phyloP scores from a whole-genome alignment of 2,113 vertebrate species.

The Puntigrus tetrazona region DNA sequence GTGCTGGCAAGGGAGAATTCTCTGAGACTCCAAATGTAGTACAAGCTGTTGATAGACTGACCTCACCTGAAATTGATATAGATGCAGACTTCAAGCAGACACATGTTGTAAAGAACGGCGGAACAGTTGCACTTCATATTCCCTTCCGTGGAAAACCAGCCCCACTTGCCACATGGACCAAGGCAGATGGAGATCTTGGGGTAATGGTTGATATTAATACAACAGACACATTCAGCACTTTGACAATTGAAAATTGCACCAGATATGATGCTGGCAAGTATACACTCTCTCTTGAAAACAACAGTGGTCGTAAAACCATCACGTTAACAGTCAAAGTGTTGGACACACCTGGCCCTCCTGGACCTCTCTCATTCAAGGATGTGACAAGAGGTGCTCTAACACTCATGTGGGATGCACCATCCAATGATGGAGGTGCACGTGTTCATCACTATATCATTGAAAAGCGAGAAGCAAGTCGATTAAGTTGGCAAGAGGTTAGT shows the following conservation, averaged over 20 bases:
- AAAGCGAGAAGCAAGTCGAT: constrained; percentile 92
- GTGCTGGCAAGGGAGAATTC: constrained; percentile 89
- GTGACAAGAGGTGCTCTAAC: constrained; percentile 89
- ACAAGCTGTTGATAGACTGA: constrained; percentile 88
- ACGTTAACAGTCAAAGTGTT: constrained; percentile 95
- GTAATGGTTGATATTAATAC: constrained; percentile 89
- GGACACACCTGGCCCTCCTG: constrained; percentile 94
- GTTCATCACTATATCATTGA: constrained; percentile 93
- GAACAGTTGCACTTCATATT: constrained; percentile 85
- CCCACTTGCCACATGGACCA: constrained; percentile 92
- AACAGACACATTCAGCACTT: constrained; percentile 88
- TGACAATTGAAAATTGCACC: constrained; percentile 92
- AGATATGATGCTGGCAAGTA: constrained; percentile 95
- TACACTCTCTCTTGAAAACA: constrained; percentile 93
- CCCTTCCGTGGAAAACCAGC: constrained; percentile 88
- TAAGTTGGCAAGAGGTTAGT: constrained; percentile 92
- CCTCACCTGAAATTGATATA: constrained; percentile 92
- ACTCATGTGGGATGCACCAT: constrained; percentile 94
- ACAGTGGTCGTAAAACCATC: constrained; percentile 90
- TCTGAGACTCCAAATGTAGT: constrained; percentile 84
- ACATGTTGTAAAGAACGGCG: constrained; percentile 89
- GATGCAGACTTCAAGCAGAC: constrained; percentile 96
- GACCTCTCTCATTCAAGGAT: constrained; percentile 91
- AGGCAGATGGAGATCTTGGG: constrained; percentile 85
- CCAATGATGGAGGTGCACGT: constrained; percentile 88